Evolutionary conservation across 2,888 invertebrate species (phyloP).

Genomic region (Volucella inflata): DNA sequence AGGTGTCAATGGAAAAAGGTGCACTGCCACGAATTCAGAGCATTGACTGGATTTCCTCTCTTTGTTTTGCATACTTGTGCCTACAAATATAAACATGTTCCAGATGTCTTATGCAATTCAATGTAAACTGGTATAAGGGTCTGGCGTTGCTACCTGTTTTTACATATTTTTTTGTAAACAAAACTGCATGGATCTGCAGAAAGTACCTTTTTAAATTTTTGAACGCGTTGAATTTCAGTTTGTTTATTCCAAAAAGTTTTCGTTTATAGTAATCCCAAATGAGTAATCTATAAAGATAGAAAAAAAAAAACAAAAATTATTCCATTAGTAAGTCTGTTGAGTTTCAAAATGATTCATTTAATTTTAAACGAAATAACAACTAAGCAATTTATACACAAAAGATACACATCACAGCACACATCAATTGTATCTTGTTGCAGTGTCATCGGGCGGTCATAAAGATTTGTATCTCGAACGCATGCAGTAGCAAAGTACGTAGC

Average conservation of each 20-base stretch:
- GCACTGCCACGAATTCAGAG: conserved; percentile 21
- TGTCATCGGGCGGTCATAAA: conserved; percentile 41
- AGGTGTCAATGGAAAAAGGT: conserved; percentile 49
- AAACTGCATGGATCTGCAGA: neutral
- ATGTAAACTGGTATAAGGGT: conserved; percentile 3
- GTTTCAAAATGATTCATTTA: conserved; percentile 23
- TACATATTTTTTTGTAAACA: neutral
- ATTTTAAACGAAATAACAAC: conserved; percentile 24
- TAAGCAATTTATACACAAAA: conserved; percentile 33
- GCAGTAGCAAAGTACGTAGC: neutral
- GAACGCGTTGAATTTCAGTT: conserved; percentile 19
- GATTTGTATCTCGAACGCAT: conserved; percentile 44
- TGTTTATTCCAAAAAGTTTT: conserved; percentile 47
- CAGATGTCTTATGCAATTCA: conserved; percentile 53
- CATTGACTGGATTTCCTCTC: conserved; percentile 36
- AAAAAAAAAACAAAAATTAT: neutral
- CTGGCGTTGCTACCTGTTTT: conserved; percentile 1
- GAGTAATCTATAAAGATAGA: conserved; percentile 1
- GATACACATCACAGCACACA: conserved; percentile 41
- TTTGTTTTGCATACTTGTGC: conserved; percentile 48
- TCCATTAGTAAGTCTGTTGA: neutral
- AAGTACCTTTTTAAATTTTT: conserved; percentile 57
- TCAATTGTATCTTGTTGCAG: conserved; percentile 58
- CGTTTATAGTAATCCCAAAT: conserved; percentile 54
- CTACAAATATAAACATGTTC: conserved; percentile 14